These are phyloP conservation scores for Microctonus brassicae DNA, from an alignment of 2,888 invertebrate genomes.

Conservation along the genomic window DNA sequence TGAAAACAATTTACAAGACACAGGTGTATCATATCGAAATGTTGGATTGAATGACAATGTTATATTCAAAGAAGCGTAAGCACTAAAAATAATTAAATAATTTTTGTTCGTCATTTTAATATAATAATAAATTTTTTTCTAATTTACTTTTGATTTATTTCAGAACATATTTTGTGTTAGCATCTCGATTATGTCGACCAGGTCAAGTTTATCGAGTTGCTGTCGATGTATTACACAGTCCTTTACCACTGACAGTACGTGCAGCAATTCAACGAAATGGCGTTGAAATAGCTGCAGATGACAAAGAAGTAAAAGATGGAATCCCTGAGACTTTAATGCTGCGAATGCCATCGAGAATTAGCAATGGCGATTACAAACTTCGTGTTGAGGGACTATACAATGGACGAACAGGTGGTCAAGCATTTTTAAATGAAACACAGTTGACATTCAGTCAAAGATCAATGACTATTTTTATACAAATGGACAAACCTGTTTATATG, in stretches of 20 bases:
- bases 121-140: too few relatives aligned
- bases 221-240: slow-evolving; percentile 85
- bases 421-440: slow-evolving; percentile 90
- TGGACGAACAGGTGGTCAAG: slow-evolving; percentile 85
- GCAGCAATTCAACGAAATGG: slow-evolving; percentile 92
- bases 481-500: slow-evolving; percentile 95
- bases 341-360: slow-evolving; percentile 88
- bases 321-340: slow-evolving; percentile 92
- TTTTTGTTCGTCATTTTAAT: background rate
- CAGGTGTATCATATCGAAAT: slow-evolving; percentile 42
- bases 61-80: slow-evolving; percentile 65
- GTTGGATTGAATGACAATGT: slow-evolving; percentile 50
- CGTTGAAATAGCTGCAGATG: slow-evolving; percentile 88
- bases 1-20: slow-evolving; percentile 46
- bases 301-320: slow-evolving; percentile 85
- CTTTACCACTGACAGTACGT: slow-evolving; percentile 85
- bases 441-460: slow-evolving; percentile 89
- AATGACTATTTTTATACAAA: slow-evolving; percentile 95
- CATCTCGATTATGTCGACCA: slow-evolving; percentile 91
- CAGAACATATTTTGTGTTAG: slow-evolving; percentile 93
- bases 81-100: slow-evolving; percentile 25
- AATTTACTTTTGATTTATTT: slow-evolving; percentile 59
- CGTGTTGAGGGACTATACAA: slow-evolving; percentile 86
- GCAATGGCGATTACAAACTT: slow-evolving; percentile 86
- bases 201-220: slow-evolving; percentile 91